These are phyloP conservation scores for Oceanodroma tethys DNA, from an alignment of 2,113 vertebrate species.

Conservation along the genomic window DNA sequence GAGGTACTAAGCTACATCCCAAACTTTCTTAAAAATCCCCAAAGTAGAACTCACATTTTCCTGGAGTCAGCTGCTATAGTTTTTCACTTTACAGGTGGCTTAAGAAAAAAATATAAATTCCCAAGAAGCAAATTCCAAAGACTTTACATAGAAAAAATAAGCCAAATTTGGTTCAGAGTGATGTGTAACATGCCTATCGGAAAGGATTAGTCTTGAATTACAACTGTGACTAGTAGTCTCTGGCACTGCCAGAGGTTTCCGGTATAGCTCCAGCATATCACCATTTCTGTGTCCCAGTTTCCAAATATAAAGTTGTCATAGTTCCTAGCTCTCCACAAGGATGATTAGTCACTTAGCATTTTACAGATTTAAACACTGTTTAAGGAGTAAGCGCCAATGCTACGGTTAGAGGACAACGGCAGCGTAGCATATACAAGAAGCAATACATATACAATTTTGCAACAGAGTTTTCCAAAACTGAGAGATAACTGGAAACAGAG, in stretches of 20 bases:
- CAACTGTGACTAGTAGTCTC: background rate
- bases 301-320: slow-evolving; percentile 34
- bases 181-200: background rate
- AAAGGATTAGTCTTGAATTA: slow-evolving; percentile 1
- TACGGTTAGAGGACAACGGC: background rate
- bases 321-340: background rate
- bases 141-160: background rate
- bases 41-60: background rate
- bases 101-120: background rate
- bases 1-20: background rate
- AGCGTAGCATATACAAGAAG: background rate
- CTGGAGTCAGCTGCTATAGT: background rate
- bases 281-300: slow-evolving; percentile 22
- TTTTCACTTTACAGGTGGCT: background rate
- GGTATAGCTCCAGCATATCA: background rate
- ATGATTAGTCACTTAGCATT: background rate
- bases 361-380: background rate
- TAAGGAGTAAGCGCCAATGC: background rate
- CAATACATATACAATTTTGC: fast-evolving
- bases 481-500: background rate
- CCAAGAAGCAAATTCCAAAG: background rate
- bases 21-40: background rate
- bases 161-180: background rate
- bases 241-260: slow-evolving; percentile 9
- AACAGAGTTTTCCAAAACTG: background rate